Conservation (phyloP, 2,797 vertebrate genomes). For the Cygnus olor region DNA sequence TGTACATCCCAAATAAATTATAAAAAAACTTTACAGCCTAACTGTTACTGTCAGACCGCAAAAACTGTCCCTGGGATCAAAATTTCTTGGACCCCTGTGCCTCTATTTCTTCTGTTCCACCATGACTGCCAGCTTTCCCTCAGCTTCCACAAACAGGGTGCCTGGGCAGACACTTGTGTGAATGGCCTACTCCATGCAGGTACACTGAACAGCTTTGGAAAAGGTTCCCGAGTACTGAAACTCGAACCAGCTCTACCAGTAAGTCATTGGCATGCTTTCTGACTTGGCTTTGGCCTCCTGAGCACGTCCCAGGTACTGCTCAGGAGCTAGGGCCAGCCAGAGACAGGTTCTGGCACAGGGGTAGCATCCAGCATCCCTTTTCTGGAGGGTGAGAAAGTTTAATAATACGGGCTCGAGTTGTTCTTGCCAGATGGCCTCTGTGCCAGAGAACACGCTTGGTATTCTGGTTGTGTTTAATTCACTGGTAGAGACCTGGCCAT, state of each 20-base stretch:
- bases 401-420: background rate
- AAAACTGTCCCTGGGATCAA: background rate
- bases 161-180: accelerated
- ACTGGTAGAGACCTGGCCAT: background rate
- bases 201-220: background rate
- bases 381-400: background rate
- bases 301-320: background rate
- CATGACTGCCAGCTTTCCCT: background rate
- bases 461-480: conserved; percentile 24
- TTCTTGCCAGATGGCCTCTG: background rate
- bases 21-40: background rate
- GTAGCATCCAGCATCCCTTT: background rate
- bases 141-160: background rate
- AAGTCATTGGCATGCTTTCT: background rate
- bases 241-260: background rate
- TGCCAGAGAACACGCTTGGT: background rate
- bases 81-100: background rate
- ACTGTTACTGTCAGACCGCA: background rate
- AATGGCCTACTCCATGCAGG: background rate
- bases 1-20: conserved; percentile 10
- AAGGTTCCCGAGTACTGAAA: background rate
- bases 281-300: background rate
- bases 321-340: background rate
- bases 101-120: background rate
- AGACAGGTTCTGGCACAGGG: background rate